Conservation (phyloP, 2,888 invertebrate species). For the Anoncus sp. region DNA sequence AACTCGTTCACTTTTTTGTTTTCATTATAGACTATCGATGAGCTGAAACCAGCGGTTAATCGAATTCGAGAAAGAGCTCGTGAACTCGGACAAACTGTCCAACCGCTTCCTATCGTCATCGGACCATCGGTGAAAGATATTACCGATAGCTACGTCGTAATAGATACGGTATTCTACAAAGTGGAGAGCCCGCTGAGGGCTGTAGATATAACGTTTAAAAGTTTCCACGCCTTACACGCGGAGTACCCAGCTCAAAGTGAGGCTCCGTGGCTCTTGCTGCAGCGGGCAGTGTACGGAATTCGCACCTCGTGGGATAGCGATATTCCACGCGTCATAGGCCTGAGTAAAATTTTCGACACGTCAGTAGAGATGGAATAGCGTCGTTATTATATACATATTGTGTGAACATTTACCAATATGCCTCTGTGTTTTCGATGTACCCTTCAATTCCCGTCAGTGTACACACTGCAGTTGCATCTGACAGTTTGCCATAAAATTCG, state of each 20-base stretch:
- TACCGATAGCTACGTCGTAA: neutral
- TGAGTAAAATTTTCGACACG: neutral
- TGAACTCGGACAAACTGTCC: constrained; percentile 2
- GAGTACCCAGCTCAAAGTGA: neutral
- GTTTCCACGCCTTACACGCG: constrained; percentile 6
- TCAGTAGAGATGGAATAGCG: too few species aligned
- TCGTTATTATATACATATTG: too few species aligned
- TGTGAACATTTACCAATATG: neutral
- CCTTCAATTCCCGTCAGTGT: neutral
- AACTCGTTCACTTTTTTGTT: constrained; percentile 3
- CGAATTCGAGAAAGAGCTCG: constrained; percentile 51
- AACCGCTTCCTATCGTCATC: constrained; percentile 4
- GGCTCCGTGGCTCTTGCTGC: neutral
- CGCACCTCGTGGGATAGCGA: neutral
- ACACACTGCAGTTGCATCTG: constrained; percentile 1
- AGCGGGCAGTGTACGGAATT: neutral
- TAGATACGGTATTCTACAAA: neutral
- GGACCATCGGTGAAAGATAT: neutral
- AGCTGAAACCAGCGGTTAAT: constrained; percentile 30
- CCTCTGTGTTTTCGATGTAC: constrained; percentile 1
- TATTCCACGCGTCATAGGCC: neutral
- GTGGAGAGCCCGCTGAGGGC: neutral
- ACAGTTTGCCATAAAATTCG: constrained; percentile 9
- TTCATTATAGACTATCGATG: constrained; percentile 20
- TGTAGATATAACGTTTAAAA: constrained; percentile 4